These are phyloP conservation scores for Scalopus aquaticus DNA, from an alignment of 2,113 vertebrate genomes.

Conservation along the genomic window DNA sequence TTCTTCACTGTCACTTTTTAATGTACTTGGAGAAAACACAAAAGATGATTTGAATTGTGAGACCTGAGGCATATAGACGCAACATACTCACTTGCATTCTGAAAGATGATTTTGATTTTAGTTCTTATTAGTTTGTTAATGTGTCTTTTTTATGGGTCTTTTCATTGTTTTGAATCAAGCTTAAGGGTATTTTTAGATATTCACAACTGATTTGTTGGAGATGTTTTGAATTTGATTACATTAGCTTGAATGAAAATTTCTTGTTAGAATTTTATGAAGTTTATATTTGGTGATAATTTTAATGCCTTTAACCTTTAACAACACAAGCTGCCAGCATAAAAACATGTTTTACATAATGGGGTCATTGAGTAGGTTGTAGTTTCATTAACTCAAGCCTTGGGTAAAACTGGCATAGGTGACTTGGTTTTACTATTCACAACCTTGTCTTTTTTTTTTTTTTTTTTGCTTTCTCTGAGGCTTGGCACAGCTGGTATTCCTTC, in stretches of 20 bases:
- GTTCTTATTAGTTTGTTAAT: conserved; percentile 1
- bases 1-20: background rate
- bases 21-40: background rate
- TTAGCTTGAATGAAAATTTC: background rate
- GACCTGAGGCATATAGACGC: background rate
- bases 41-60: background rate
- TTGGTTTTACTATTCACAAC: conserved; percentile 58
- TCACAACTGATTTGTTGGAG: background rate
- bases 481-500: conserved; percentile 62
- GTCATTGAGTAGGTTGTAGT: conserved; percentile 3
- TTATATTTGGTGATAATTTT: conserved; percentile 8
- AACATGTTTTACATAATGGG: background rate
- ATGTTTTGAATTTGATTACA: background rate
- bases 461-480: conserved; percentile 6
- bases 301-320: conserved; percentile 33
- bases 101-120: conserved; percentile 28
- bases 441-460: background rate
- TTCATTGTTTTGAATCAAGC: background rate
- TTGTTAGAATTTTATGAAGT: background rate
- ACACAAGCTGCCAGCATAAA: background rate
- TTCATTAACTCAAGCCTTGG: conserved; percentile 57
- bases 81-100: background rate
- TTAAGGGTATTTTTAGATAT: background rate
- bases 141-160: background rate
- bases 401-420: conserved; percentile 40